Base-by-base conservation (phyloP, 2,113 vertebrate genomes). In the Cyanoramphus novaezelandiae region DNA sequence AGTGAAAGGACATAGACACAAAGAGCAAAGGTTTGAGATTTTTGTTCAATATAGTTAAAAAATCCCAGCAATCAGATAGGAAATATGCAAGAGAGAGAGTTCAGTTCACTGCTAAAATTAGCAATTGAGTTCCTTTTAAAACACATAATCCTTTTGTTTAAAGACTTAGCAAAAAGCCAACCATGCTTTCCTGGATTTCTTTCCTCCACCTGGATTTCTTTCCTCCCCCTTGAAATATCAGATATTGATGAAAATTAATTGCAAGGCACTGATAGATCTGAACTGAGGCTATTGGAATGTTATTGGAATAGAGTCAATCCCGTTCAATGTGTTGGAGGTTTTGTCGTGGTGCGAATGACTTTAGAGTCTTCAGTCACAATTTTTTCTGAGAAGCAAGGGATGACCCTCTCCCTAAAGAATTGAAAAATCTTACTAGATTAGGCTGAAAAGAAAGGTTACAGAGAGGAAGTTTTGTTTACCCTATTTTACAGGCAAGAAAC, bases 401-500 rank as follows among this genome's bases (percentile, higher is more conserved):
- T 86, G 88, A 60, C 88, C 37, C 10, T 78, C n/a, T 92, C 82
- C n/a, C 82, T 86, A 55, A 92, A 88, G 79, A 81, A 71, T 4
- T 10, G 7, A 43, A 90, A 70, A 86, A 59, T 74, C 46, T 75
- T 80, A 25, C 60, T 75, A 81, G 76, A 90, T 93, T 93, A 94
- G 60, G 25, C 76, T 88, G 39, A 80, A 52, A 92, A 86, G 71
- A 78, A 88, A n/a, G 49, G 28, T 76, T 92, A 65, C 43, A 76
- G n/a, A 93, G 82, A 72, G 60, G 55, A 88, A 49, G 15, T 80
- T 90, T 83, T 96, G 74, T 88, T 94, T 77, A 83, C 82, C 49
- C 90, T 72, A 5, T 88, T 94, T 94, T 88, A 64, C 43, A 82
- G 69, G n/a, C 90, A 92, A 94, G 90, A 86, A 86, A 88, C 53